Evolutionary conservation across 2,888 invertebrate genomes (phyloP).

Genomic region (Rhagophthalmus giganteus): DNA sequence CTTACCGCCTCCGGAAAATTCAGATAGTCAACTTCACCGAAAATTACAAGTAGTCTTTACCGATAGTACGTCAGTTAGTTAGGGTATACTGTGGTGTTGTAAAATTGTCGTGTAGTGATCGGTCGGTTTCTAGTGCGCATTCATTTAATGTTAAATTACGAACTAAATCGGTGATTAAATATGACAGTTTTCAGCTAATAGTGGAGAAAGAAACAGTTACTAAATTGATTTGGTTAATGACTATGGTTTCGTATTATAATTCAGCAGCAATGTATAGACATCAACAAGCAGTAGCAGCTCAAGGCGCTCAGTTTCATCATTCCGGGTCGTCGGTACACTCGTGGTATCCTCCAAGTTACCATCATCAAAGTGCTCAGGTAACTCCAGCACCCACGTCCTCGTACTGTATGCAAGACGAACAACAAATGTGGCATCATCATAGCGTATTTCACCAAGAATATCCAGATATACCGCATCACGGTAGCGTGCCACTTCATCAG

Average conservation of each 20-base stretch:
- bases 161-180: conserved; percentile 1
- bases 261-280: conserved; percentile 57
- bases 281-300: conserved; percentile 54
- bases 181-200: conserved; percentile 3
- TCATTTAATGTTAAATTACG: background rate
- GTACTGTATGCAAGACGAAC: conserved; percentile 53
- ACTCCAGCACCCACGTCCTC: conserved; percentile 37
- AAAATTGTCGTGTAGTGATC: conserved; percentile 8
- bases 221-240: conserved; percentile 1
- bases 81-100: background rate
- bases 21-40: conserved; percentile 6
- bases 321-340: conserved; percentile 41
- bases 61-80: conserved; percentile 7
- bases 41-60: conserved; percentile 9
- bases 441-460: conserved; percentile 57
- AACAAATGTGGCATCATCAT: conserved; percentile 56
- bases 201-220: background rate
- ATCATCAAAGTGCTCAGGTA: conserved; percentile 51
- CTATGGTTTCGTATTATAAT: conserved; percentile 76
- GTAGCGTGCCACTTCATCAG: conserved; percentile 58
- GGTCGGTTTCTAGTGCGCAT: background rate
- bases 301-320: conserved; percentile 59
- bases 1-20: conserved; percentile 7
- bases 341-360: conserved; percentile 58
- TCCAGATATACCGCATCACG: conserved; percentile 51